phyloP scores from a whole-genome alignment of 2,888 invertebrate species.

The Cheilosia vernalis region DNA sequence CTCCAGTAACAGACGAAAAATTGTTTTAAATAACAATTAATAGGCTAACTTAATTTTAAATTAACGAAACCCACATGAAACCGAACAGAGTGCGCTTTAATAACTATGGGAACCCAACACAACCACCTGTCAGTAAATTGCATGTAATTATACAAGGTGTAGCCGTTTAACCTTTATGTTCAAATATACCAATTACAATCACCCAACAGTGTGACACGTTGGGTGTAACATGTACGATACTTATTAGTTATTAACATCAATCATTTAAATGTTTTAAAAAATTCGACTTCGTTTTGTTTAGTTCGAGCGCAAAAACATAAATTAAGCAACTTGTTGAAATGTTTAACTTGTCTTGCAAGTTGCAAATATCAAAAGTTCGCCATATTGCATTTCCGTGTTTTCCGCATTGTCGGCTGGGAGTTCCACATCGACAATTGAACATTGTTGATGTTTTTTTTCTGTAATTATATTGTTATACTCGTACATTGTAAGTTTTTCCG shows the following conservation, averaged over 20 bases:
- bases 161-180: slow-evolving; percentile 1
- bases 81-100: no score
- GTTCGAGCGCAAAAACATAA: no score
- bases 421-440: neutral
- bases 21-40: no score
- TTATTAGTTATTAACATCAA: neutral
- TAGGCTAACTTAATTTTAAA: no score
- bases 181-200: neutral
- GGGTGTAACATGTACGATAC: neutral
- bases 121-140: neutral
- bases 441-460: slow-evolving; percentile 10
- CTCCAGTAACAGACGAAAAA: no score
- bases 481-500: slow-evolving; percentile 10
- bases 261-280: neutral
- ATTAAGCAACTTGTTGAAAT: neutral
- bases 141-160: slow-evolving; percentile 2
- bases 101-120: no score
- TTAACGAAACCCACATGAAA: no score
- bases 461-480: neutral
- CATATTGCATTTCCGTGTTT: neutral
- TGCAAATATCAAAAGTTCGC: no score
- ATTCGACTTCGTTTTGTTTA: neutral
- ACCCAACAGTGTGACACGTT: neutral
- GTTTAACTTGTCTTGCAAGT: neutral
- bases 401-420: neutral